Evolutionary conservation across 2,888 invertebrate species (phyloP).

Genomic region (Heliconius sara): DNA sequence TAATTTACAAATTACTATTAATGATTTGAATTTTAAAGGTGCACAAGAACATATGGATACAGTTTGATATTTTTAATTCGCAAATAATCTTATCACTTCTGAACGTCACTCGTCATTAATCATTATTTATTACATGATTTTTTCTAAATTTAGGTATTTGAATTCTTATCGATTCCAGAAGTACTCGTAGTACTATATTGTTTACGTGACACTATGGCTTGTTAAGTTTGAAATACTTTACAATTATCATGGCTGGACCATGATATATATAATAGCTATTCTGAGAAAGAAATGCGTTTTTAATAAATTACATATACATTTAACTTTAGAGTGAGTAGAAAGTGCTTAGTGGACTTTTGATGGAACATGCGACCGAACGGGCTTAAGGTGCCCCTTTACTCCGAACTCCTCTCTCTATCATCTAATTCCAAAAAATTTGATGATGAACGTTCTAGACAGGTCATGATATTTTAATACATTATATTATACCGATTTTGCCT

Average conservation of each 20-base stretch:
- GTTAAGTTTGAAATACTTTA: neutral
- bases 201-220: neutral
- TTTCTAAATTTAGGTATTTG: neutral
- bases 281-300: neutral
- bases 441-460: no score
- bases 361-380: no score
- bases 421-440: no score
- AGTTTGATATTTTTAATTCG: neutral
- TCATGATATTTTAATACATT: no score
- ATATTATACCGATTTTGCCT: no score
- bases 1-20: neutral
- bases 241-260: neutral
- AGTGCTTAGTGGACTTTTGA: no score
- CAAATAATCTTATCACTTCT: slow-evolving; percentile 1
- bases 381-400: no score
- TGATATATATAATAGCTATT: neutral
- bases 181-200: neutral
- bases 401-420: no score
- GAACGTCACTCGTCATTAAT: slow-evolving; percentile 1
- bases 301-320: neutral
- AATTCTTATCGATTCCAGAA: slow-evolving; percentile 3
- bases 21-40: neutral
- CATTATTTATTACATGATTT: slow-evolving; percentile 7
- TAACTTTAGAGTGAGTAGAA: neutral
- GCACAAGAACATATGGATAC: neutral